Conservation (phyloP, 2,888 invertebrate genomes). For the Ischnura elegans region DNA sequence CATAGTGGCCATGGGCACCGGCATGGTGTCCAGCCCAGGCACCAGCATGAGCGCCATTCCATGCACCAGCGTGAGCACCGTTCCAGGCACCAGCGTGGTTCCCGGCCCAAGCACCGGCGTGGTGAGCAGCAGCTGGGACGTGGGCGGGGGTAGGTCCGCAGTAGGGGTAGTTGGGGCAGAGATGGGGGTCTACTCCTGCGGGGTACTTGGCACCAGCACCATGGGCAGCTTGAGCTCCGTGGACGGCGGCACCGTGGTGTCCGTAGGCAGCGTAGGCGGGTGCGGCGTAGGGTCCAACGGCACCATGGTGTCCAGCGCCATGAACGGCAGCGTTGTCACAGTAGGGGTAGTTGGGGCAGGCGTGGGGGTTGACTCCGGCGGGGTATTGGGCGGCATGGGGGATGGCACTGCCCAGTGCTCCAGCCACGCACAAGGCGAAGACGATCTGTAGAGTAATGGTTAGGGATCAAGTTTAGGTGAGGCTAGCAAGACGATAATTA, state of each 20-base stretch:
- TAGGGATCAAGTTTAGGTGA: not conserved
- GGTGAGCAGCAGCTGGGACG: not conserved
- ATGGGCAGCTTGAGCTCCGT: not conserved
- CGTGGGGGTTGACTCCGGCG: slow-evolving; percentile 46
- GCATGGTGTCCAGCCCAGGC: not conserved
- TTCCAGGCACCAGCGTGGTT: not conserved
- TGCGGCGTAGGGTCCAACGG: slow-evolving; percentile 46
- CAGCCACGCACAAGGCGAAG: slow-evolving; percentile 12
- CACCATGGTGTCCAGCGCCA: slow-evolving; percentile 17
- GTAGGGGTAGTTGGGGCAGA: slow-evolving; percentile 55
- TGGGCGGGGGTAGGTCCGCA: slow-evolving; percentile 44
- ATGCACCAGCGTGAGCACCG: slow-evolving; percentile 15
- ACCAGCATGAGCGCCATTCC: not conserved
- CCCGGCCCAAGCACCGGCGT: slow-evolving; percentile 16
- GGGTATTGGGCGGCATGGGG: slow-evolving; percentile 51
- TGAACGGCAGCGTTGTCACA: slow-evolving; percentile 40
- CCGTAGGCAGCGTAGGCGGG: slow-evolving; percentile 51
- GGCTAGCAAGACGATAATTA: too few species aligned
- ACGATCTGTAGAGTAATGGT: not conserved
- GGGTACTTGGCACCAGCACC: slow-evolving; percentile 48
- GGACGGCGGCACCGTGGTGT: slow-evolving; percentile 36
- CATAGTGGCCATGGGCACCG: slow-evolving; percentile 31
- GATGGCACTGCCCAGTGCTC: not conserved
- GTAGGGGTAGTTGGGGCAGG: slow-evolving; percentile 63
- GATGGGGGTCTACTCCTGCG: slow-evolving; percentile 43